phyloP scores from a whole-genome alignment of 2,888 invertebrate species.

The Phortica okadai region DNA sequence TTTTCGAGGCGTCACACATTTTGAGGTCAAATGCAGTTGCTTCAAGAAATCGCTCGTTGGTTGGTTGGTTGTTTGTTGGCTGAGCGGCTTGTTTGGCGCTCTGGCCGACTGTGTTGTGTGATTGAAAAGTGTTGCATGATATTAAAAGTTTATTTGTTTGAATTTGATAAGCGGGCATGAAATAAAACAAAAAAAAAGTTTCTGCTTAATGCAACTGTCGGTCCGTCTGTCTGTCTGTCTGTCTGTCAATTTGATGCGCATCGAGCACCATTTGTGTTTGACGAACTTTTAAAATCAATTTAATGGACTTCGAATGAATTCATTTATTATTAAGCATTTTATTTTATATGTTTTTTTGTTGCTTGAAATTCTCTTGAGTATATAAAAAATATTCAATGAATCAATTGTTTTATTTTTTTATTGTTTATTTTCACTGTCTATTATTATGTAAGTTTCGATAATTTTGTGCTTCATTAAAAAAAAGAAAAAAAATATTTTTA shows the following conservation, averaged over 20 bases:
- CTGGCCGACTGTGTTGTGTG: background rate
- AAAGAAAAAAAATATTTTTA: no score
- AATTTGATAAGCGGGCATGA: slow-evolving; percentile 13
- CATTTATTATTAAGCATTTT: background rate
- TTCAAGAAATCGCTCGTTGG: background rate
- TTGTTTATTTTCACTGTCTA: background rate
- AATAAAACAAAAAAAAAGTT: background rate
- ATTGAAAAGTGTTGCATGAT: slow-evolving; percentile 3
- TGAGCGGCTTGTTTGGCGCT: background rate
- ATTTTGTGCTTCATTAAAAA: no score
- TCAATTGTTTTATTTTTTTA: background rate
- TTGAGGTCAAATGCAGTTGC: slow-evolving; percentile 17
- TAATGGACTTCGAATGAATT: no score
- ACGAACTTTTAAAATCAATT: no score
- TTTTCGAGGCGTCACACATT: slow-evolving; percentile 31
- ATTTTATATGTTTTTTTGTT: background rate
- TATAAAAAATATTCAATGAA: no score
- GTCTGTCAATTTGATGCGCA: slow-evolving; percentile 43
- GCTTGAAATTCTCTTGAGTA: no score
- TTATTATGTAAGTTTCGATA: no score
- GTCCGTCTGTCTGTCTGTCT: slow-evolving; percentile 22
- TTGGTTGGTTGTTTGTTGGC: background rate
- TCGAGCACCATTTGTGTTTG: background rate
- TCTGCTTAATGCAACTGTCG: slow-evolving; percentile 43
- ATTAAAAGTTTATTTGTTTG: slow-evolving; percentile 20